A percentile compares a stretch with the other conserved stretches of the same genome.
Conservation (phyloP, 2,888 invertebrate genomes). For the Nudaria mundana region DNA sequence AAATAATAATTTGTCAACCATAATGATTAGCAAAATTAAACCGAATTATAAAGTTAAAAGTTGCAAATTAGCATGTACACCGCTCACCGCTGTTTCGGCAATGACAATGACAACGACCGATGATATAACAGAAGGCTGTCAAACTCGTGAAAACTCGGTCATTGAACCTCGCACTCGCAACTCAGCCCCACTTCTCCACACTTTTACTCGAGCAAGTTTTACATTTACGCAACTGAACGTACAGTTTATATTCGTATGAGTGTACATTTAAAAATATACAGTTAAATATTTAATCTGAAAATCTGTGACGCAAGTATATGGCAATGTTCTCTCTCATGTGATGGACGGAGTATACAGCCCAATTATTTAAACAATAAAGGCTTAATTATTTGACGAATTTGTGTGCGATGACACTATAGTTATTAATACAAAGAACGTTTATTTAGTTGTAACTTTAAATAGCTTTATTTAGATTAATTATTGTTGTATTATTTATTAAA, state of each 20-base stretch:
- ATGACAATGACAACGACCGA: slow-evolving; percentile 80
- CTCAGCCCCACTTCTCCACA: slow-evolving; percentile 51
- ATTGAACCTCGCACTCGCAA: slow-evolving; percentile 70
- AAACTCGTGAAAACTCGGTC: slow-evolving; percentile 81
- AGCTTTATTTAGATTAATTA: background rate
- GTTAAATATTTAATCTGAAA: slow-evolving; percentile 53
- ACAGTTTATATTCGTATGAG: slow-evolving; percentile 56
- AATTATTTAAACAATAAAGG: slow-evolving; percentile 32
- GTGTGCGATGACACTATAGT: slow-evolving; percentile 8
- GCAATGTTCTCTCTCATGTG: slow-evolving; percentile 33
- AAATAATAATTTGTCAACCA: slow-evolving; percentile 27
- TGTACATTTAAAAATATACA: slow-evolving; percentile 46
- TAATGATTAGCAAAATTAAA: slow-evolving; percentile 49
- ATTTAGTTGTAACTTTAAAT: slow-evolving; percentile 2
- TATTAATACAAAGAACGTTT: slow-evolving; percentile 1
- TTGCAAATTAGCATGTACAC: slow-evolving; percentile 57
- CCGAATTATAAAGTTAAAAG: slow-evolving; percentile 49
- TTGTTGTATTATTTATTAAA: slow-evolving; percentile 1
- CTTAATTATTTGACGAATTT: slow-evolving; percentile 4
- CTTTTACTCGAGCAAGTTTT: slow-evolving; percentile 72
- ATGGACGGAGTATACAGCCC: slow-evolving; percentile 21
- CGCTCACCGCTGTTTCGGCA: slow-evolving; percentile 67
- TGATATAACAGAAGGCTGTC: slow-evolving; percentile 81
- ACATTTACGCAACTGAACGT: slow-evolving; percentile 52
- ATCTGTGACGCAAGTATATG: slow-evolving; percentile 50